Percentiles rank a stretch among this genome's conserved stretches.
Evolutionary conservation across 2,888 invertebrate species (phyloP).

Genomic region (Drosophila imparisetae): DNA sequence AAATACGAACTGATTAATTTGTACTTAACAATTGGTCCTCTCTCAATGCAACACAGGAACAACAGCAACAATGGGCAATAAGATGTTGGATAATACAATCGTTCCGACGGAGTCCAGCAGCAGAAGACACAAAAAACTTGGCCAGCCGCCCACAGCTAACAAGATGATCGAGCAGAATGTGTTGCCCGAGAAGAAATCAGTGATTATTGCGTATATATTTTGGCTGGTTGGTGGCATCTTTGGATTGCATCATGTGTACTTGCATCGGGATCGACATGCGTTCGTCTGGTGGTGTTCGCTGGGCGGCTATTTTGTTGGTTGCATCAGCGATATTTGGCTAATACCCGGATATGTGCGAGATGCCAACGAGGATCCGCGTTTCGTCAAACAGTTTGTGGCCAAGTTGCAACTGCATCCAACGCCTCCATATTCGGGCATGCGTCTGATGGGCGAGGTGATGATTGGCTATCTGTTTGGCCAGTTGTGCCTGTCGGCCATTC

Average conservation of each 20-base stretch:
- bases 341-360: slow-evolving; percentile 94
- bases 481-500: slow-evolving; percentile 90
- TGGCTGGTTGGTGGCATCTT: slow-evolving; percentile 96
- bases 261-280: slow-evolving; percentile 94
- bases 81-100: not conserved
- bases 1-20: not conserved
- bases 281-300: slow-evolving; percentile 95
- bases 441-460: slow-evolving; percentile 91
- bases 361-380: slow-evolving; percentile 90
- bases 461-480: slow-evolving; percentile 93
- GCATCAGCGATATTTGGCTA: slow-evolving; percentile 92
- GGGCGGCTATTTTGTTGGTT: slow-evolving; percentile 93
- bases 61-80: not conserved
- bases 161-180: slow-evolving; percentile 48
- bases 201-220: slow-evolving; percentile 90
- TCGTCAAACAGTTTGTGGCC: slow-evolving; percentile 87
- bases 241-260: slow-evolving; percentile 96
- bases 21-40: not conserved
- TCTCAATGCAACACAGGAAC: not conserved
- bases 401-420: slow-evolving; percentile 88
- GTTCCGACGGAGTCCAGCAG: not conserved
- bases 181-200: slow-evolving; percentile 85
- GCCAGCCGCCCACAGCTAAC: slow-evolving; percentile 9
- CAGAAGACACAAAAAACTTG: slow-evolving; percentile 14
- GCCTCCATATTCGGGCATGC: slow-evolving; percentile 93